A percentile compares a stretch with the other conserved stretches of the same genome.
Evolutionary conservation across 1,140 invertebrate species (phyloP).

Genomic region (Nylanderia fulva): DNA sequence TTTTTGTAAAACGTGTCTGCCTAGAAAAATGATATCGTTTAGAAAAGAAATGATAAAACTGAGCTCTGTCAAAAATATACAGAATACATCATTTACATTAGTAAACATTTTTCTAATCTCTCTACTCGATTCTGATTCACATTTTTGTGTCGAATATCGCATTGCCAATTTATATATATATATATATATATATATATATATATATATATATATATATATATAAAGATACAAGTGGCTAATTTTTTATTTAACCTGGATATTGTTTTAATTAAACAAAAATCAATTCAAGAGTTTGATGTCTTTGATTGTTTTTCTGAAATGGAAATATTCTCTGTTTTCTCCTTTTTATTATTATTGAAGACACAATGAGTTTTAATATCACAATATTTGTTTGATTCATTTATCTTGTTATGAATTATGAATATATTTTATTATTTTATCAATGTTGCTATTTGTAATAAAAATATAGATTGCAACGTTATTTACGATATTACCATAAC

Average conservation of each 20-base stretch:
- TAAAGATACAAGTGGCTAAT: background rate
- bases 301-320: background rate
- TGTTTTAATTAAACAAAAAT: background rate
- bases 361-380: background rate
- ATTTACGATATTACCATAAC: background rate
- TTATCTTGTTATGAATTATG: background rate
- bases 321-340: background rate
- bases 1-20: background rate
- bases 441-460: background rate
- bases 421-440: background rate
- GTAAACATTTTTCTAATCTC: background rate
- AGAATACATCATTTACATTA: background rate
- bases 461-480: constrained; percentile 7
- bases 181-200: too few relatives aligned
- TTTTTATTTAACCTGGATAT: background rate
- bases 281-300: background rate
- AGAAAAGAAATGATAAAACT: background rate
- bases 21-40: background rate
- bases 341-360: background rate
- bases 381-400: background rate
- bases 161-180: background rate
- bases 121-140: background rate
- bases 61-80: background rate
- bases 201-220: too few relatives aligned
- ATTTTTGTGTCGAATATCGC: background rate